phyloP scores from a whole-genome alignment of 2,888 invertebrate genomes.

The Callyntrura guangdongensis region DNA sequence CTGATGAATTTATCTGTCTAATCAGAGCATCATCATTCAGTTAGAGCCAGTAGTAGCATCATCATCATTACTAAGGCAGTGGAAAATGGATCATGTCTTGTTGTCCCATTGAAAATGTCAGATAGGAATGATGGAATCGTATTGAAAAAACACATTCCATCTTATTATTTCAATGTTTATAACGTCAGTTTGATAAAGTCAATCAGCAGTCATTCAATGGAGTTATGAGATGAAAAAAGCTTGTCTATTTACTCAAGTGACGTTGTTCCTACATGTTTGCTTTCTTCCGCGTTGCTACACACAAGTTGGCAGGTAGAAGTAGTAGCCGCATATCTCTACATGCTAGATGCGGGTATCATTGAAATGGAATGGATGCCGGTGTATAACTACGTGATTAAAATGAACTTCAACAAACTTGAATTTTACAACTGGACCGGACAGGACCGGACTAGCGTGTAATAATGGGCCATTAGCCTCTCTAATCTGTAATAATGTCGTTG shows the following conservation, averaged over 20 bases:
- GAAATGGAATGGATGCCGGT: not conserved
- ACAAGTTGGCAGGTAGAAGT: not conserved
- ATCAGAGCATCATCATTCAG: no score
- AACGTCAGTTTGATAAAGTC: not conserved
- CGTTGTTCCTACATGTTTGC: not conserved
- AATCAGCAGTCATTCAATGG: not conserved
- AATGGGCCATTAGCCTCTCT: constrained; percentile 63
- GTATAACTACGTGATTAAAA: not conserved
- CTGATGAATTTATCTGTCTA: no score
- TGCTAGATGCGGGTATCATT: not conserved
- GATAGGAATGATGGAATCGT: not conserved
- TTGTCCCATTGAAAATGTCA: constrained; percentile 14
- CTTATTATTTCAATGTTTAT: not conserved
- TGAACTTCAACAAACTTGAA: constrained; percentile 1
- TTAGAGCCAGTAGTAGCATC: not conserved
- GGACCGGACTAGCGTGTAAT: constrained; percentile 17
- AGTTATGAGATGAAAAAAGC: not conserved
- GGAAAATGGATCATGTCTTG: not conserved
- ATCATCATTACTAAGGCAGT: not conserved
- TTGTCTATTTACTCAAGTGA: not conserved
- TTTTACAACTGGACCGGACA: not conserved
- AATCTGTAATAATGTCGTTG: constrained; percentile 42
- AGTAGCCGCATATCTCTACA: not conserved
- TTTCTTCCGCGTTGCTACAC: not conserved
- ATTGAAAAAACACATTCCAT: not conserved